phyloP scores from a whole-genome alignment of 2,113 vertebrate genomes.

The Pelusios castaneus region DNA sequence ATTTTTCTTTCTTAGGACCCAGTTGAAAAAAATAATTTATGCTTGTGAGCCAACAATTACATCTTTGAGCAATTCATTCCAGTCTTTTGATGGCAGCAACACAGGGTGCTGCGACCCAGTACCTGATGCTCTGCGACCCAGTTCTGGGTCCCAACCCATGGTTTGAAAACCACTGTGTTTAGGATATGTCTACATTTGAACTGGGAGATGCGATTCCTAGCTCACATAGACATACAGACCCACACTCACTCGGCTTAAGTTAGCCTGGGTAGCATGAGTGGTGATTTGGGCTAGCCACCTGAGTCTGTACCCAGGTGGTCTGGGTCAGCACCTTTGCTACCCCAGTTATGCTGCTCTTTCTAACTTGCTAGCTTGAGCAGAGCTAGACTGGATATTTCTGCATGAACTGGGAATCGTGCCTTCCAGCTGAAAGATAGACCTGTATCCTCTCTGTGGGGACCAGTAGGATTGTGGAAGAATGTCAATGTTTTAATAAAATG shows the following conservation, averaged over 20 bases:
- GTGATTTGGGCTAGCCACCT: neutral
- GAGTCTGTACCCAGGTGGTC: neutral
- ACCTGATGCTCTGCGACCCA: no score
- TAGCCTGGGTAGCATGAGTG: neutral
- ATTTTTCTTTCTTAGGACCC: no score
- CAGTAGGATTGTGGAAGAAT: neutral
- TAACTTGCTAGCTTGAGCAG: neutral
- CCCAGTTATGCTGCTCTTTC: neutral
- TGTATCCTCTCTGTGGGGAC: neutral
- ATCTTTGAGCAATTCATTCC: no score
- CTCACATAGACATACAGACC: neutral
- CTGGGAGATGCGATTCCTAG: neutral
- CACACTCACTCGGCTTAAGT: neutral
- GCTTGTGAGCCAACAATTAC: no score
- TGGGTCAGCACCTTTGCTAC: neutral
- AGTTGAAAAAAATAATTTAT: no score
- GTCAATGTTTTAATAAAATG: neutral
- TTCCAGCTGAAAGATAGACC: neutral
- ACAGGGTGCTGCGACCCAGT: no score
- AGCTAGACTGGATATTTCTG: neutral
- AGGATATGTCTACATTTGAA: no score
- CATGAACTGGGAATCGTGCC: neutral
- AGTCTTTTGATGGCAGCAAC: no score
- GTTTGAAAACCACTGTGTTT: no score
- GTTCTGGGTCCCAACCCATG: no score